Conservation (phyloP, 2,888 invertebrate species). For the Amblyteles armatorius region DNA sequence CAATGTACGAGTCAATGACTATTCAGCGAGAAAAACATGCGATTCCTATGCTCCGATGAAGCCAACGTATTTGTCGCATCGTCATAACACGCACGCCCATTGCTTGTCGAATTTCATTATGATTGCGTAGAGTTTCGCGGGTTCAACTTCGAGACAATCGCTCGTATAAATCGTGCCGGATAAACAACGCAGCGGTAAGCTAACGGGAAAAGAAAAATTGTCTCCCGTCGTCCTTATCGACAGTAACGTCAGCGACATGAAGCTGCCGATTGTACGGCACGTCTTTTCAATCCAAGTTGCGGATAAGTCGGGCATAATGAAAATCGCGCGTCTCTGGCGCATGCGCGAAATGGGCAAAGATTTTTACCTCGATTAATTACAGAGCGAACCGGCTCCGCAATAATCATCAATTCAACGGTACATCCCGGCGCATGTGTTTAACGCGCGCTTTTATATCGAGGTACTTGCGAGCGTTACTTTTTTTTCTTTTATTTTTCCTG, state of each 20-base stretch:
- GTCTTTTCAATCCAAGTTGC: background rate
- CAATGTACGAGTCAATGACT: background rate
- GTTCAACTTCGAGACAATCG: too few relatives aligned
- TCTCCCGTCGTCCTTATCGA: too few relatives aligned
- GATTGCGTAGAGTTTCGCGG: too few relatives aligned
- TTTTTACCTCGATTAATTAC: conserved; percentile 18
- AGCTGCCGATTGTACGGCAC: too few relatives aligned
- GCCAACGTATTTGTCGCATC: background rate
- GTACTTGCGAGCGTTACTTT: conserved; percentile 8
- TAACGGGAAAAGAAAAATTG: too few relatives aligned
- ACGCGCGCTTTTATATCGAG: background rate
- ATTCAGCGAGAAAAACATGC: background rate
- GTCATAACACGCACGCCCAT: too few relatives aligned
- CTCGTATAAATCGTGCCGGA: too few relatives aligned
- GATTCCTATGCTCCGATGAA: background rate
- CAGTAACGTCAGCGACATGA: too few relatives aligned
- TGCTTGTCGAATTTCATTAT: too few relatives aligned
- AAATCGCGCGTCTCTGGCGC: background rate
- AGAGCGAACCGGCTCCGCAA: conserved; percentile 56
- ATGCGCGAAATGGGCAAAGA: conserved; percentile 12
- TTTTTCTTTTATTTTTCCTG: conserved; percentile 1
- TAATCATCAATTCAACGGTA: conserved; percentile 55
- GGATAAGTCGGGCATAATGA: background rate
- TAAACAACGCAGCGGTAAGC: too few relatives aligned
- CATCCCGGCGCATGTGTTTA: conserved; percentile 38